Percentiles rank a stretch among this genome's conserved stretches.
These are phyloP conservation scores for Etia nguti DNA, from an alignment of 2,113 vertebrate species.

Conservation along the genomic window DNA sequence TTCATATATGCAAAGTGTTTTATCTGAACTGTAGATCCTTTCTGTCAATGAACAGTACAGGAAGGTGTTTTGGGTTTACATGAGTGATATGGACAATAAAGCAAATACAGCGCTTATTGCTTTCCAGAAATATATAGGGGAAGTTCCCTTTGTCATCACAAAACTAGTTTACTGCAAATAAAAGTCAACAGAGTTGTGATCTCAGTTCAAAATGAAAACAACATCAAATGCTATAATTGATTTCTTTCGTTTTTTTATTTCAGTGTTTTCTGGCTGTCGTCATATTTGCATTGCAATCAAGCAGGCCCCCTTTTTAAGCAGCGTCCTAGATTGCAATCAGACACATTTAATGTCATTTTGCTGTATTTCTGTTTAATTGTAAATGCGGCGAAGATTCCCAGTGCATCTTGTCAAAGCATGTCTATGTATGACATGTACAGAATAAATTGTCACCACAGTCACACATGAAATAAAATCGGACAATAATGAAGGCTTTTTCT, in stretches of 20 bases:
- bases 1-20: background rate
- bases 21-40: background rate
- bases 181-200: conserved; percentile 1
- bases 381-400: background rate
- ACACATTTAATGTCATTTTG: background rate
- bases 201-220: conserved; percentile 14
- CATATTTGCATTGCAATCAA: background rate
- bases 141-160: background rate
- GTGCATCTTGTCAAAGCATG: background rate
- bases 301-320: background rate
- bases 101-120: conserved; percentile 35
- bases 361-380: background rate
- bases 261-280: background rate
- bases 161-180: background rate
- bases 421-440: background rate
- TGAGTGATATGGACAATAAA: background rate
- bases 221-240: background rate
- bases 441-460: background rate
- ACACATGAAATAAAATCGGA: conserved; percentile 67
- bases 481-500: conserved; percentile 47
- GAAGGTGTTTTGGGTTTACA: background rate
- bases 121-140: conserved; percentile 20
- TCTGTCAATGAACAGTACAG: background rate
- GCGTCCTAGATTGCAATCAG: background rate
- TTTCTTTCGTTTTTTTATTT: background rate